A percentile compares a stretch with the other conserved stretches of the same genome.
Conservation (phyloP, 2,797 vertebrate genomes). For the Knipowitschia caucasica region DNA sequence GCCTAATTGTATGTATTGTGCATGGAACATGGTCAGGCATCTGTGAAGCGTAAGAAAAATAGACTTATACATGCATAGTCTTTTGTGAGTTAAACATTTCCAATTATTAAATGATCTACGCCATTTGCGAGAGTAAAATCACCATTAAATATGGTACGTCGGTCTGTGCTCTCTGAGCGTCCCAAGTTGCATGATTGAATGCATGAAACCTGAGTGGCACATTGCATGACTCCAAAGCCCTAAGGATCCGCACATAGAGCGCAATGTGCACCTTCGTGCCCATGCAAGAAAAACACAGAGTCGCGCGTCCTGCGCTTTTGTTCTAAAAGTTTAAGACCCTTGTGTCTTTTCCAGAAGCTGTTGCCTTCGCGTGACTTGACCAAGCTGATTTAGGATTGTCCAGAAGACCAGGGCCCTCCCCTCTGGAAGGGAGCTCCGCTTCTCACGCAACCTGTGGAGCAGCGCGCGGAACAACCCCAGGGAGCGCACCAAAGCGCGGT, state of each 20-base stretch:
- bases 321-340: slow-evolving; percentile 74
- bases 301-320: slow-evolving; percentile 65
- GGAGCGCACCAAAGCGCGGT: slow-evolving; percentile 30
- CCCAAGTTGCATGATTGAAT: slow-evolving; percentile 61
- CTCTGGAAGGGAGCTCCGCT: slow-evolving; percentile 64
- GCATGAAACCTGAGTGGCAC: slow-evolving; percentile 66
- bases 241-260: slow-evolving; percentile 63
- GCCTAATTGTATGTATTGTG: too few relatives aligned
- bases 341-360: slow-evolving; percentile 76
- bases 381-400: slow-evolving; percentile 80
- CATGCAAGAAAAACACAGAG: slow-evolving; percentile 31
- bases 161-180: slow-evolving; percentile 36
- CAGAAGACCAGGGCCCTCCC: slow-evolving; percentile 73
- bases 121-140: too few relatives aligned
- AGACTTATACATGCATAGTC: too few relatives aligned
- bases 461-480: slow-evolving; percentile 50
- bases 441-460: slow-evolving; percentile 72
- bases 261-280: slow-evolving; percentile 72
- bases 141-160: slow-evolving; percentile 38
- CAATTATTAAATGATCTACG: too few relatives aligned
- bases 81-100: too few relatives aligned
- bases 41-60: too few relatives aligned
- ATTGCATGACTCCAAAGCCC: slow-evolving; percentile 76
- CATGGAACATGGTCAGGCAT: too few relatives aligned
- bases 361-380: slow-evolving; percentile 82